Base-by-base conservation (phyloP, 1,140 invertebrate species). In the Neodiprion lecontei region DNA sequence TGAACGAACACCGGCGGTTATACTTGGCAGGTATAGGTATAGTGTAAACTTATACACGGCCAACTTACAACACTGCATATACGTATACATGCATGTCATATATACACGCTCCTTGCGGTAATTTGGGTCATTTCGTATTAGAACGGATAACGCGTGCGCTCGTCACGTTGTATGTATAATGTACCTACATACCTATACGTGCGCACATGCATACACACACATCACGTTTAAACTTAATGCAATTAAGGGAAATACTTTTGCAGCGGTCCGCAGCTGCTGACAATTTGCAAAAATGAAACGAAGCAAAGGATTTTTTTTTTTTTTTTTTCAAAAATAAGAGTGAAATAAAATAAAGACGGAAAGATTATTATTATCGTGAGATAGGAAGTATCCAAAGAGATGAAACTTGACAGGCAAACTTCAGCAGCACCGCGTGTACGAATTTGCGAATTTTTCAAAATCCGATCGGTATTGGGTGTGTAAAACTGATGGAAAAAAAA, bases 101-200 rank as follows among this genome's bases (percentile, higher is more conserved):
- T 53, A 53, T 61, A 61, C 53, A 12, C 11, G 53, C 53, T 61
- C 53, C 11, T 61, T 40, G 28, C 53, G 53, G 53, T 61, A 61
- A 61, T 61, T 61, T 61, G 53, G 53, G 53, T 61, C 53, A 61
- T 61, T 61, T 61, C 53, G 53, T 61, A 61, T 61, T 61, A 61
- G 53, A 61, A 61, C 53, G 53, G 53, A 61, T 61, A 61, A 61
- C 53, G 28, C 28, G 53, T 61, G 53, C 53, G 53, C 53, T 61
- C 53, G 53, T 61, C 53, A 61, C 53, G 53, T 61, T 61, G 53
- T 61, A 40, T 40, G 28, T 40, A 40, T 40, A 40, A 1, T 5
- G 28, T 40, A 40, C 28, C 2, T 5, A 40, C 1, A 5, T 40
- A 40, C 28, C 2, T 40, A 40, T 40, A 40, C 28, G 5, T 40